Evolutionary conservation across 1,140 invertebrate species (phyloP).

Genomic region (Mizuhopecten yessoensis): DNA sequence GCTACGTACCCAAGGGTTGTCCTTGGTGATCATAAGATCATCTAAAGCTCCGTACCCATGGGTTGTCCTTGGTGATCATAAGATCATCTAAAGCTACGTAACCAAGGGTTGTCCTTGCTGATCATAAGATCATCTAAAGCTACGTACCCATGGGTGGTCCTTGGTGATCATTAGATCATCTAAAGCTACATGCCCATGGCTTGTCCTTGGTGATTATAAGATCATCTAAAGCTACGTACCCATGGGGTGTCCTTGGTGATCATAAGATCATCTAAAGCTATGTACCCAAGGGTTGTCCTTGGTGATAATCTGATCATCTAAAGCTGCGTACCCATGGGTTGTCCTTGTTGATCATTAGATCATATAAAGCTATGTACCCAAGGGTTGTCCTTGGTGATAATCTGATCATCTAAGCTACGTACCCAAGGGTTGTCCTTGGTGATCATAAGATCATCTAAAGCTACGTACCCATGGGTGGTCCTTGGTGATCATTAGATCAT

Average conservation of each 20-base stretch:
- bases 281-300: background rate
- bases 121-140: too few relatives aligned
- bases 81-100: background rate
- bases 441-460: background rate
- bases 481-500: conserved; percentile 79
- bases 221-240: background rate
- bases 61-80: background rate
- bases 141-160: background rate
- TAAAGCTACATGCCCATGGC: background rate
- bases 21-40: background rate
- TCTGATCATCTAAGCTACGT: background rate
- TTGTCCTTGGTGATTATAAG: background rate
- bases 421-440: conserved; percentile 46
- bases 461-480: conserved; percentile 74
- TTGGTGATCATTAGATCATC: too few relatives aligned
- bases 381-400: background rate
- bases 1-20: background rate
- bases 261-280: background rate
- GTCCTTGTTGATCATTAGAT: background rate
- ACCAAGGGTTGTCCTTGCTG: background rate
- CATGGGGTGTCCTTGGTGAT: background rate
- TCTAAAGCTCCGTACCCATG: background rate
- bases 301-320: background rate
- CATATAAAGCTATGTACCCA: background rate
- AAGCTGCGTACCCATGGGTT: background rate